These are phyloP conservation scores for Meandrusa payeni DNA, from an alignment of 2,888 invertebrate species.

Conservation along the genomic window DNA sequence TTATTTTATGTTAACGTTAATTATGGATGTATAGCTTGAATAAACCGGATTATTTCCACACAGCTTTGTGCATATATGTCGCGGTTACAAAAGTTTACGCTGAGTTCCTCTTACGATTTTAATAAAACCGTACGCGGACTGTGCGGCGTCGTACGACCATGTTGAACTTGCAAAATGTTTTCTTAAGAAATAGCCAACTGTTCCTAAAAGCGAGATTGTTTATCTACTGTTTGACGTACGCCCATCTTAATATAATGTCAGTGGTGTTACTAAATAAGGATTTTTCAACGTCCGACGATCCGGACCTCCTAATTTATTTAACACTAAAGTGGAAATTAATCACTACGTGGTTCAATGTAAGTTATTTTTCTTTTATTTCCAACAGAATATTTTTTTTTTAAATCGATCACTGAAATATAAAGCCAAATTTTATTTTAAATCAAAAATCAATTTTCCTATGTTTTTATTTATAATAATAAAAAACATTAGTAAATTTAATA, in stretches of 20 bases:
- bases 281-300: conserved; percentile 50
- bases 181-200: conserved; percentile 25
- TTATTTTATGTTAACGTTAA: no score
- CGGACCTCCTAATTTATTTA: conserved; percentile 46
- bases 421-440: no score
- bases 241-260: conserved; percentile 45
- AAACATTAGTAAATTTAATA: no score
- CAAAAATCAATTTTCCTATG: no score
- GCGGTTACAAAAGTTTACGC: conserved; percentile 20
- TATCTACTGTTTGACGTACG: conserved; percentile 41
- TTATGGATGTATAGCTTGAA: no score
- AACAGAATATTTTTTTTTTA: not conserved
- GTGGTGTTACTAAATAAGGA: conserved; percentile 47
- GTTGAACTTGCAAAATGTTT: conserved; percentile 24
- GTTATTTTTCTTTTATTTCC: conserved; percentile 33
- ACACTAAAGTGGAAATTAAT: conserved; percentile 57
- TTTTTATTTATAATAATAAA: no score
- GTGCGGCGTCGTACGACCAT: conserved; percentile 16
- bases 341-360: conserved; percentile 70
- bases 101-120: conserved; percentile 21
- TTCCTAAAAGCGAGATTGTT: conserved; percentile 52
- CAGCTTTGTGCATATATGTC: conserved; percentile 17
- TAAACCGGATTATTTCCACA: conserved; percentile 24
- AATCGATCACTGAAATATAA: no score
- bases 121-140: conserved; percentile 16